A percentile compares a stretch with the other conserved stretches of the same genome.
Conservation (phyloP, 2,888 invertebrate species). For the Tachina fera region DNA sequence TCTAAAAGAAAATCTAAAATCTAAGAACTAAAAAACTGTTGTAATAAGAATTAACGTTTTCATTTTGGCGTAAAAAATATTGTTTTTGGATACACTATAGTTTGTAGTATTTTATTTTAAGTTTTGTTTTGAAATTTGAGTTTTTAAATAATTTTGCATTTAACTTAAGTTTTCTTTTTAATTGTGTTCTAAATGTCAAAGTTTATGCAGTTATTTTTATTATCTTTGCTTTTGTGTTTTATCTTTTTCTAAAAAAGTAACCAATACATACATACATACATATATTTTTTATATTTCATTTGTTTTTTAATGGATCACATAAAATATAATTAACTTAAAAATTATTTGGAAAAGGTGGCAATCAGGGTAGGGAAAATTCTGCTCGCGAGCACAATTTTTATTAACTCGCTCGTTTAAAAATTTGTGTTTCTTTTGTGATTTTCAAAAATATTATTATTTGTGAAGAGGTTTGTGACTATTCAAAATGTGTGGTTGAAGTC, state of each 20-base stretch:
- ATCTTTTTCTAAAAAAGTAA: background rate
- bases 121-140: constrained; percentile 44
- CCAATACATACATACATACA: background rate
- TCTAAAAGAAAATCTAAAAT: constrained; percentile 41
- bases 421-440: too few species aligned
- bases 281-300: constrained; percentile 23
- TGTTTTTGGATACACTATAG: constrained; percentile 58
- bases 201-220: constrained; percentile 37
- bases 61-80: constrained; percentile 60
- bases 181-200: constrained; percentile 42
- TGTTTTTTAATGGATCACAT: constrained; percentile 56
- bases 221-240: constrained; percentile 53
- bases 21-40: constrained; percentile 46
- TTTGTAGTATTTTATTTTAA: constrained; percentile 62
- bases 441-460: too few species aligned
- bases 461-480: too few species aligned
- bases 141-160: constrained; percentile 37
- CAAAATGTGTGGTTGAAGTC: too few species aligned
- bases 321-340: constrained; percentile 10
- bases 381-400: too few species aligned
- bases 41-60: constrained; percentile 33
- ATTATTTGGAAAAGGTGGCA: background rate
- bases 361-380: too few species aligned
- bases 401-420: too few species aligned
- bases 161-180: constrained; percentile 17